Evolutionary conservation across 2,888 invertebrate species (phyloP), one percentile per base, ranked within the genome.

Genomic region (Lampropteryx suffumata): DNA sequence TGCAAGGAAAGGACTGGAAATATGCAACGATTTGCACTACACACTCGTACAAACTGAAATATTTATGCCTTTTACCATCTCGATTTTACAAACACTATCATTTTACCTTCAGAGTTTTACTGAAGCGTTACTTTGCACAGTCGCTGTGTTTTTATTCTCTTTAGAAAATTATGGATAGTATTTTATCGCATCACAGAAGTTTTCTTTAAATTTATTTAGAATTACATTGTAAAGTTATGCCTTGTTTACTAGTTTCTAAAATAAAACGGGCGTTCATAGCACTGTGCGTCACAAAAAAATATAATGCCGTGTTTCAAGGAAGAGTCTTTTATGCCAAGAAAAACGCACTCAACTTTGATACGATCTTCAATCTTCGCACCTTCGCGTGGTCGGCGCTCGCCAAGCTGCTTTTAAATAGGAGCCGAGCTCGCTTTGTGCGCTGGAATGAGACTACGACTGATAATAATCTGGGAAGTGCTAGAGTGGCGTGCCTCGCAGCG

Each of bases 301-400:
- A 10, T 21, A 34, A 33, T 27, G 41, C 21, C 29, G 41, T 36
- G 17, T 40, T 34, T 47, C 27, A 49, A 49, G 29, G 36, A 42
- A 36, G 12, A 39, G 10, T 7, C 36, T 42, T 46, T 42, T 29
- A 46, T 26, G 51, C 29, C 46, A 42, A 46, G 42, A n/a, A 52
- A 46, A 84, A 88, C 86, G 86, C 88, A 86, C 85, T 81, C 67
- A 59, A 53, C 75, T 69, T 10, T 29, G 89, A 89, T 89, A 89
- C 59, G 65, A 89, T 89, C 89, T 89, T 86, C 83, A 89, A 89
- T 89, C 86, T 84, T 89, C 86, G 84, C 89, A 89, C 89, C 89
- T 89, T 81, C 77, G 81, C 82, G 73, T 73, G 79, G 79, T 72
- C 75, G 62, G 62, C 67, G 64, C 67, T 65, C 61, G 64, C 41